Base-by-base conservation (phyloP, 2,113 vertebrate species). In the Microtus ochrogaster region DNA sequence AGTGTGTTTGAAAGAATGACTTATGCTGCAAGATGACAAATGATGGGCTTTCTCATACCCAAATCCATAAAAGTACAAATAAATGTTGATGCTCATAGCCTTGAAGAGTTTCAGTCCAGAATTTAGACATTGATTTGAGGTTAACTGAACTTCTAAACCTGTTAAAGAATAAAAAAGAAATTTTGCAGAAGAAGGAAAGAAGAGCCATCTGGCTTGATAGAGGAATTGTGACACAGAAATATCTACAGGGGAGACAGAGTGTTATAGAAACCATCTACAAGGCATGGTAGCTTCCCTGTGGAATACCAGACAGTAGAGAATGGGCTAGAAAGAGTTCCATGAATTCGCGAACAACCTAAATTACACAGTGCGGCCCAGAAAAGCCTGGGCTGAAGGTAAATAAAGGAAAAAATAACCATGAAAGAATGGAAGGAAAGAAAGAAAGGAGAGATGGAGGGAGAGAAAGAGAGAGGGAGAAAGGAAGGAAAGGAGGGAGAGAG, bases 21-120 rank as follows among this genome's bases (percentile, higher is more conserved):
- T 63, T 63, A 39, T 81, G 49, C 33, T 55, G 4, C 24, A 82
- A 83, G 22, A 83, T 41, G 49, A 5, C 2, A 41, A 63, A 58
- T 24, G 21, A 61, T 61, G 22, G 36, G 1, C 4, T 13, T n/a
- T n/a, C 21, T 24, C 1, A 58, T 82, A 1, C 5, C 2, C 9
- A n/a, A 58, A 83, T 12, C 36, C 2, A 0, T 2, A 13, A 28
- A 26, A 28, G n/a, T 52, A 24, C 58, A 26, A 63, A 63, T 10
- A 9, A 63, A 55, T 55, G 52, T 21, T n/a, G 70, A 16, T 39
- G 1, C 10, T 49, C 49, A 49, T 49, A 49, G n/a, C 7, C 36
- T n/a, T 21, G 6, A 73, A 73, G 13, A n/a, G 6, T 21, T n/a
- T 73, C 70, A 73, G 72, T 7, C n/a, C 7, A 41, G n/a, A 33